Conservation (phyloP, 1,140 invertebrate genomes). For the Drosophila kurseongensis region DNA sequence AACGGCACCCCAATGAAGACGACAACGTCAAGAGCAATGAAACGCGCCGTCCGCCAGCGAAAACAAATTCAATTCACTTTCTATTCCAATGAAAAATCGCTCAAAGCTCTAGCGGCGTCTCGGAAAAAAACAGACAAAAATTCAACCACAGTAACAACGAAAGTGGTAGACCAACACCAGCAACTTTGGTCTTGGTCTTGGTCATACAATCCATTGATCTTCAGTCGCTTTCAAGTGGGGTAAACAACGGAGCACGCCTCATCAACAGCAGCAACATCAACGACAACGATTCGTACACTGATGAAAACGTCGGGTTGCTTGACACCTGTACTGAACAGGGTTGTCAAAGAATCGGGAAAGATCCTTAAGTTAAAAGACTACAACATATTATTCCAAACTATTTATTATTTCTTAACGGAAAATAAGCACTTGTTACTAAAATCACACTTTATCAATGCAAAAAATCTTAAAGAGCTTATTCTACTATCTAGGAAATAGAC, state of each 20-base stretch:
- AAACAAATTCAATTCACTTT: slow-evolving; percentile 83
- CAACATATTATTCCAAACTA: no score
- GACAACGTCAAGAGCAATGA: slow-evolving; percentile 66
- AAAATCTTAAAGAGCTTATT: no score
- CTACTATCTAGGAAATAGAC: no score
- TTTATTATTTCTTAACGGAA: no score
- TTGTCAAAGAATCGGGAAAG: no score
- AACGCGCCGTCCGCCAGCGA: slow-evolving; percentile 50
- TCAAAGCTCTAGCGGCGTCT: slow-evolving; percentile 68
- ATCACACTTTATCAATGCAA: no score
- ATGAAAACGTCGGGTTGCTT: not conserved
- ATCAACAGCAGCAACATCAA: slow-evolving; percentile 55
- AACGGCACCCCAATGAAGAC: slow-evolving; percentile 58
- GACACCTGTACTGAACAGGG: no score
- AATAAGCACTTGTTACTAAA: no score
- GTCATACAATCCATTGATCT: slow-evolving; percentile 74
- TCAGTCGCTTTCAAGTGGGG: slow-evolving; percentile 68
- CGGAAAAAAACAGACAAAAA: slow-evolving; percentile 33
- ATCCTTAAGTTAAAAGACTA: no score
- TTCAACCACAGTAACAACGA: slow-evolving; percentile 80
- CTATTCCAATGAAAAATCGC: slow-evolving; percentile 84
- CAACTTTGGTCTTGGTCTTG: slow-evolving; percentile 57
- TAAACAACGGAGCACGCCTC: slow-evolving; percentile 74
- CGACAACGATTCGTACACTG: slow-evolving; percentile 31
- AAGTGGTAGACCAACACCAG: slow-evolving; percentile 75